Conservation (phyloP, 2,797 vertebrate species). For the Aythya fuligula region DNA sequence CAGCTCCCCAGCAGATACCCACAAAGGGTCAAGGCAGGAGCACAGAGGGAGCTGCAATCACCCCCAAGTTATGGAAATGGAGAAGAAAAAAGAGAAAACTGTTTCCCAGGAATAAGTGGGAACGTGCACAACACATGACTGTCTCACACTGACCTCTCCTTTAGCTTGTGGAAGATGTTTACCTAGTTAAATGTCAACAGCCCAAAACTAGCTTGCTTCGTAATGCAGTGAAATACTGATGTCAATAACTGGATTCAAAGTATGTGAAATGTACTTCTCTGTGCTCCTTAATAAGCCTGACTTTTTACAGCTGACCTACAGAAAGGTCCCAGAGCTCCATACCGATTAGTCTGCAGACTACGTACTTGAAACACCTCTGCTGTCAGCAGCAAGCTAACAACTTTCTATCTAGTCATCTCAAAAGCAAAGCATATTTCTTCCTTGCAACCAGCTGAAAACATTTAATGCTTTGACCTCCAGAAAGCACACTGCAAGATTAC, state of each 20-base stretch:
- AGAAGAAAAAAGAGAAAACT: background rate
- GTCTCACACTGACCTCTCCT: background rate
- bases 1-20: background rate
- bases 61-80: background rate
- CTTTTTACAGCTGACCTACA: slow-evolving; percentile 30
- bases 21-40: rapidly evolving
- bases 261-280: background rate
- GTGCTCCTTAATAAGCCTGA: background rate
- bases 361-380: background rate
- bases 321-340: background rate
- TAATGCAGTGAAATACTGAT: background rate
- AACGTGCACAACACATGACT: background rate
- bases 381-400: background rate
- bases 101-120: background rate
- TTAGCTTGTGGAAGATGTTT: background rate
- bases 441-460: background rate
- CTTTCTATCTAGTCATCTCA: background rate
- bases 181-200: background rate
- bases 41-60: background rate
- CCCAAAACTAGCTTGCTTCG: rapidly evolving
- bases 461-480: background rate
- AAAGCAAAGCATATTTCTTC: background rate
- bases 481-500: background rate
- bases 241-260: background rate
- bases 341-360: background rate